A percentile compares a stretch with the other conserved stretches of the same genome.
Evolutionary conservation across 2,888 invertebrate genomes (phyloP).

Genomic region (Empis stercorea): DNA sequence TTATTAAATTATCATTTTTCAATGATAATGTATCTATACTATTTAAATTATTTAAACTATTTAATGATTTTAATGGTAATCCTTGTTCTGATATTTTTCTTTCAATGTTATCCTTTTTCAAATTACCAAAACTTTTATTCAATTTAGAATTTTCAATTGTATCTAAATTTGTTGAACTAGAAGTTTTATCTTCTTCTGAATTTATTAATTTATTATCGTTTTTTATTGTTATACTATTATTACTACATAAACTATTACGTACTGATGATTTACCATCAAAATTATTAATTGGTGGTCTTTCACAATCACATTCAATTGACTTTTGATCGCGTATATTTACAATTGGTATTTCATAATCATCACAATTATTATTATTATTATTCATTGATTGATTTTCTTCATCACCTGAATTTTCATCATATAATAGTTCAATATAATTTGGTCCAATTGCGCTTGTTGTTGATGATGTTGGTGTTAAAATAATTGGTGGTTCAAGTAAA

Average conservation of each 20-base stretch:
- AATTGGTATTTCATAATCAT: conserved; percentile 17
- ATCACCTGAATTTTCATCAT: conserved; percentile 38
- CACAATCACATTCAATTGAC: not conserved
- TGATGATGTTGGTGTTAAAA: conserved; percentile 14
- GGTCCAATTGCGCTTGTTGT: conserved; percentile 26
- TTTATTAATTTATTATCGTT: conserved; percentile 5
- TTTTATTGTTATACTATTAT: too few relatives aligned
- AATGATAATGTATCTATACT: not conserved
- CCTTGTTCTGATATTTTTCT: conserved; percentile 1
- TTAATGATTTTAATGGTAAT: conserved; percentile 10
- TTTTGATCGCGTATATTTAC: not conserved
- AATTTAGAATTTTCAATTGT: not conserved
- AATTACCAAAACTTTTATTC: not conserved
- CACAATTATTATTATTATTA: conserved; percentile 3
- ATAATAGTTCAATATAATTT: conserved; percentile 54
- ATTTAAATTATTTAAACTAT: conserved; percentile 6
- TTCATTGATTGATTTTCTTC: conserved; percentile 1
- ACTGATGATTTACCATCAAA: too few relatives aligned
- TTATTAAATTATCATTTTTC: too few relatives aligned
- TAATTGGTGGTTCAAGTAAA: conserved; percentile 13
- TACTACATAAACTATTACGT: too few relatives aligned
- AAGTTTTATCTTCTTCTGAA: conserved; percentile 2
- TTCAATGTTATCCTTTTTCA: not conserved
- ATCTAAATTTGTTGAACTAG: conserved; percentile 8
- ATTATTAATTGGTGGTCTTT: too few relatives aligned